phyloP scores from a whole-genome alignment of 2,113 vertebrate genomes.

The Cichladusa arquata region DNA sequence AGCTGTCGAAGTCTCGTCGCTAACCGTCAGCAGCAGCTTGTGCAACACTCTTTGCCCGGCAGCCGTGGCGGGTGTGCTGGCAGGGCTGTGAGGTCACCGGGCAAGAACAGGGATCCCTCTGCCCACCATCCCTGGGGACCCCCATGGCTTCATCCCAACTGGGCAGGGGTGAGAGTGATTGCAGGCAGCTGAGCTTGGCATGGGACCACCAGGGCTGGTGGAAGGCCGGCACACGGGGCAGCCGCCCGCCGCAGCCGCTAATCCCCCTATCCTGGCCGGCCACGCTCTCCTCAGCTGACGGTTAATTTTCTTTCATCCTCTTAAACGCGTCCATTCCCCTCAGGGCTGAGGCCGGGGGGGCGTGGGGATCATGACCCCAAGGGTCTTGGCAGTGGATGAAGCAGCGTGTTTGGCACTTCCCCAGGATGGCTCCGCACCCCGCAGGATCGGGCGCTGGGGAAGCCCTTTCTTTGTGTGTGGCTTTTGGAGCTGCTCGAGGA shows the following conservation, averaged over 20 bases:
- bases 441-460: accelerated
- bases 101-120: background rate
- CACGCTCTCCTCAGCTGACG: conserved; percentile 42
- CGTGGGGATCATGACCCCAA: accelerated
- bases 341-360: background rate
- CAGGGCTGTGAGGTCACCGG: background rate
- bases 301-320: conserved; percentile 58
- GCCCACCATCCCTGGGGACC: background rate
- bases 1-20: background rate
- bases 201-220: background rate
- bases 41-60: background rate
- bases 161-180: background rate
- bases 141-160: accelerated
- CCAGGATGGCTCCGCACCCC: background rate
- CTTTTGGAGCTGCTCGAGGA: background rate
- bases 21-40: background rate
- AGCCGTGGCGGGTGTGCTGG: background rate
- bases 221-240: background rate
- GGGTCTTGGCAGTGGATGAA: background rate
- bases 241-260: accelerated
- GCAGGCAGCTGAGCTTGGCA: accelerated
- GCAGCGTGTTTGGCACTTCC: background rate
- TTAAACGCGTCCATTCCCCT: conserved; percentile 11
- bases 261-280: background rate
- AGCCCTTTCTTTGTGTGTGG: background rate